A percentile compares a stretch with the other conserved stretches of the same genome.
These are phyloP conservation scores for Gnathochromis pfefferi DNA, from an alignment of 2,113 vertebrate species.

Conservation along the genomic window DNA sequence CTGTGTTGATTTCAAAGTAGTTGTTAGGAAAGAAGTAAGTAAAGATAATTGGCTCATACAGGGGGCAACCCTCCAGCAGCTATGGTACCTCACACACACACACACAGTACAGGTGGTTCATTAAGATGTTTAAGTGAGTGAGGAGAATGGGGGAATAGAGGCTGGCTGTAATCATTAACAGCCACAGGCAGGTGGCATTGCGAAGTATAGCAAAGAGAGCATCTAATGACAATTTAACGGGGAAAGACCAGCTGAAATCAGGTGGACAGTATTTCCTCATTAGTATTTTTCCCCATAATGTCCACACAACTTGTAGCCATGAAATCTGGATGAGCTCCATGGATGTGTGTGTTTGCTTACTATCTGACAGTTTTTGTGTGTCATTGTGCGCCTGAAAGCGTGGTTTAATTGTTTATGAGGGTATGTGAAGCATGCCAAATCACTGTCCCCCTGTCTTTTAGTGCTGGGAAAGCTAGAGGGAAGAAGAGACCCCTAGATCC, in stretches of 20 bases:
- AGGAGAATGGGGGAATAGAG: constrained; percentile 6
- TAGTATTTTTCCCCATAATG: not conserved
- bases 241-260: not conserved
- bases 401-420: constrained; percentile 16
- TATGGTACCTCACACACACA: not conserved
- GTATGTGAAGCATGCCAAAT: constrained; percentile 44
- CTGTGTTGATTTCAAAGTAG: constrained; percentile 9
- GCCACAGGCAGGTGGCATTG: constrained; percentile 25
- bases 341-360: not conserved
- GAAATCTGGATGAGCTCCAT: constrained; percentile 14
- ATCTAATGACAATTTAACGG: not conserved
- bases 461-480: not conserved
- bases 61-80: not conserved
- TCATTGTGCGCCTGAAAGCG: not conserved
- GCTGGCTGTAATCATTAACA: constrained; percentile 35
- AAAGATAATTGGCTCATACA: constrained; percentile 47
- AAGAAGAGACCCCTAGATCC: constrained; percentile 34
- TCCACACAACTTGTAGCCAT: not conserved
- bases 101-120: constrained; percentile 41
- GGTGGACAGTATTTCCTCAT: not conserved
- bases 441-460: constrained; percentile 9
- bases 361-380: not conserved
- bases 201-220: not conserved
- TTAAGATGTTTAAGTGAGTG: constrained; percentile 45
- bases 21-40: constrained; percentile 24